Base-by-base conservation (phyloP, 1,140 invertebrate species). In the Steinernema khuongi region DNA sequence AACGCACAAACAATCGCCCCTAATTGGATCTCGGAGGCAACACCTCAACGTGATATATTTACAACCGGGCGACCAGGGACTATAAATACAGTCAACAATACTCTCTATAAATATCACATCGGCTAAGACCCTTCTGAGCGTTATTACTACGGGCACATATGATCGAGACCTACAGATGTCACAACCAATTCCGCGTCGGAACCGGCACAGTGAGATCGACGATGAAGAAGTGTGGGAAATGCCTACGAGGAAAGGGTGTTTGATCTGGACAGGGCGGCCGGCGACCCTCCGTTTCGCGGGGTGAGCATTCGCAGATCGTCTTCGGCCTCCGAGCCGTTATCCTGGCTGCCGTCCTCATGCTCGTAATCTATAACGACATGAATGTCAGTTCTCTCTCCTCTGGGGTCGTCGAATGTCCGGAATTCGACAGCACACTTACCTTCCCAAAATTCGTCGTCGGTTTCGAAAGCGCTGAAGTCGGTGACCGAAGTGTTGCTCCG, bases 401-500 rank as follows among this genome's bases (percentile, higher is more conserved):
- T 7, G 50, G 26, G 4, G 50, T 26, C 4, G 11, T 60, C 7
- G 36, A 41, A 41, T 7, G n/a, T n/a, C n/a, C n/a, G n/a, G n/a
- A n/a, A n/a, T n/a, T n/a, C n/a, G n/a, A n/a, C n/a, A n/a, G n/a
- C n/a, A n/a, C n/a, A n/a, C 50, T 26, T 14, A 60, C 50, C 50
- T 60, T 68, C 67, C 32, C 29, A 68, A 22, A 33, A 68, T 22
- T 68, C 67, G 18, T 68, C 67, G 22, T 33, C 29, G 7, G 32
- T 68, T 31, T 68, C 67, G n/a, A 68, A 68, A 4, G 67, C 29
- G 31, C 67, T 33, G 22, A 68, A 68, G 31, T 68, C 32, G 28
- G 29, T 68, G 22, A 68, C 32, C 7, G 67, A 68, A 18, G 29
- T 31, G 67, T 69, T 73, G 70, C 26, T 28, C 68, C 44, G 17